These are phyloP conservation scores for Archocentrus centrarchus DNA, from an alignment of 2,113 vertebrate genomes.

Conservation along the genomic window DNA sequence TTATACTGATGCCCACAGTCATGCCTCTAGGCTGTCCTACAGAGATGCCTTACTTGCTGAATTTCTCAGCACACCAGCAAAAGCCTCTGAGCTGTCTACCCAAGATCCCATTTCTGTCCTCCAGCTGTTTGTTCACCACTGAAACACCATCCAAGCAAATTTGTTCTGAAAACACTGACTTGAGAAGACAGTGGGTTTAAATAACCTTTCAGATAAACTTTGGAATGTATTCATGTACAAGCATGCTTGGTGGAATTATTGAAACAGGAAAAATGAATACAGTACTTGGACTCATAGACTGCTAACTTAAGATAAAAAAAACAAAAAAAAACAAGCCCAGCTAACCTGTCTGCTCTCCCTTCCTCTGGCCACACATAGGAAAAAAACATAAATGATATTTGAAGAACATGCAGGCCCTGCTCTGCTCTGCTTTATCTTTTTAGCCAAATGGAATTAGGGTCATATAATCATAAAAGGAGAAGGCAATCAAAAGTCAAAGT, in stretches of 20 bases:
- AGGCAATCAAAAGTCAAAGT: slow-evolving; percentile 41
- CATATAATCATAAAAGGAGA: slow-evolving; percentile 35
- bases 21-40: neutral
- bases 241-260: neutral
- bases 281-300: neutral
- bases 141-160: neutral
- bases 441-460: slow-evolving; percentile 42
- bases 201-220: neutral
- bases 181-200: neutral
- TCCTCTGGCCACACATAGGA: slow-evolving; percentile 25
- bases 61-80: neutral
- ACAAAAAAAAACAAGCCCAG: neutral
- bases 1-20: neutral
- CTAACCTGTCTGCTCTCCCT: slow-evolving; percentile 19
- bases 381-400: slow-evolving; percentile 49
- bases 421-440: slow-evolving; percentile 33
- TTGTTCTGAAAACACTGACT: neutral
- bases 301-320: slow-evolving; percentile 1
- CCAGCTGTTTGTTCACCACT: neutral
- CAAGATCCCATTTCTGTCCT: neutral
- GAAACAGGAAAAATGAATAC: neutral
- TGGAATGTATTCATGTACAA: neutral
- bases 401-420: slow-evolving; percentile 11
- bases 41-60: neutral
- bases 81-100: neutral